Conservation (phyloP, 2,113 vertebrate genomes). For the Eupsittula cactorum region DNA sequence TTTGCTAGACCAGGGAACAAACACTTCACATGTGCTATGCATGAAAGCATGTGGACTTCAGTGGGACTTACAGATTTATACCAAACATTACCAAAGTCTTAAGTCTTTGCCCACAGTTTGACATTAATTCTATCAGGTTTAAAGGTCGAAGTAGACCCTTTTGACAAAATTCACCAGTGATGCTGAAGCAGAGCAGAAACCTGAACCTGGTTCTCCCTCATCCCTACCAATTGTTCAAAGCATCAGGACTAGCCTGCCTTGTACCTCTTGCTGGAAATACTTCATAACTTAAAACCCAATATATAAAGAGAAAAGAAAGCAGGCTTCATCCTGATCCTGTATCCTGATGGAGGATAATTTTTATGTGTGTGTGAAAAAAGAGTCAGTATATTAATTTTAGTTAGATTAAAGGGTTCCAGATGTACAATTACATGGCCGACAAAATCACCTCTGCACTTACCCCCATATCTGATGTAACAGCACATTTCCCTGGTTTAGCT, state of each 20-base stretch:
- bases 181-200: not conserved
- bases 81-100: not conserved
- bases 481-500: conserved; percentile 64
- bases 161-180: not conserved
- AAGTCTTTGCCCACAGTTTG: not conserved
- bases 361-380: not conserved
- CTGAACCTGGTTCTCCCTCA: not conserved
- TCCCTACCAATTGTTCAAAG: not conserved
- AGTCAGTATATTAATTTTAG: not conserved
- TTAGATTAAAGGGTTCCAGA: not conserved
- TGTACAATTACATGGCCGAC: fast-evolving
- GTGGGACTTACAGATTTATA: not conserved
- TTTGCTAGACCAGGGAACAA: not conserved
- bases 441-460: conserved; percentile 55
- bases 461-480: conserved; percentile 63
- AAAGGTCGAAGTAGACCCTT: not conserved
- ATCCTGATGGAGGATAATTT: not conserved
- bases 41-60: not conserved
- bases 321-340: not conserved
- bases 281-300: not conserved
- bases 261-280: not conserved
- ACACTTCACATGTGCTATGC: fast-evolving
- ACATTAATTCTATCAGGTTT: not conserved
- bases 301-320: not conserved
- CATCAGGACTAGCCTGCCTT: not conserved